Evolutionary conservation across 2,888 invertebrate species (phyloP).

Genomic region (Macroteleia sp.): DNA sequence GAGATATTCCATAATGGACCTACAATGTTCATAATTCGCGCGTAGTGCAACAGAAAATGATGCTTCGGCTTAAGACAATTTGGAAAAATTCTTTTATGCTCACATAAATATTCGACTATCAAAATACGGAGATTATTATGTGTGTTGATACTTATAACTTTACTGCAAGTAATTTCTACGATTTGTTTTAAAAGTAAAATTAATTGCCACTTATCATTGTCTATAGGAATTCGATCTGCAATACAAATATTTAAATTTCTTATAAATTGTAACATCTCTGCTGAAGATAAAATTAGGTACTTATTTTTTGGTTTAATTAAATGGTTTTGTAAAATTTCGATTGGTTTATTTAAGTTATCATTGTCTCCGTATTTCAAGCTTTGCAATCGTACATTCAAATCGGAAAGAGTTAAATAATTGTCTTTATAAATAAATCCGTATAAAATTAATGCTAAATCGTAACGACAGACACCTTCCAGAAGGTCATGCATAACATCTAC

Average conservation of each 20-base stretch:
- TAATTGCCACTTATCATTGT: conserved; percentile 8
- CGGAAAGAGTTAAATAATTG: background rate
- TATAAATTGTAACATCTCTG: conserved; percentile 9
- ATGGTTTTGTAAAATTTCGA: conserved; percentile 16
- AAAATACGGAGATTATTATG: background rate
- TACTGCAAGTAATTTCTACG: conserved; percentile 5
- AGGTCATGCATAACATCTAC: no score
- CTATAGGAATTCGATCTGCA: conserved; percentile 7
- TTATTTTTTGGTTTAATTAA: conserved; percentile 17
- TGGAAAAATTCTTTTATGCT: conserved; percentile 22
- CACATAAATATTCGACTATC: conserved; percentile 6
- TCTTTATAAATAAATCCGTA: no score
- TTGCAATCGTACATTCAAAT: background rate
- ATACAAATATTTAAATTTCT: conserved; percentile 22
- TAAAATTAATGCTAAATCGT: no score
- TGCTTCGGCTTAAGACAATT: conserved; percentile 56
- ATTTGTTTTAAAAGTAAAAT: conserved; percentile 14
- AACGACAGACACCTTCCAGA: no score
- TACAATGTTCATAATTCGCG: conserved; percentile 48
- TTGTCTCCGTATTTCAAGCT: conserved; percentile 11
- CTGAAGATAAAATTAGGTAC: conserved; percentile 10
- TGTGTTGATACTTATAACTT: background rate
- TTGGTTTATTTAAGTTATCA: conserved; percentile 19
- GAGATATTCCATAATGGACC: conserved; percentile 61
- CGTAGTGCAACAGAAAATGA: conserved; percentile 58